phyloP scores from a whole-genome alignment of 2,797 vertebrate species.

The Epinephelus malabaricus region DNA sequence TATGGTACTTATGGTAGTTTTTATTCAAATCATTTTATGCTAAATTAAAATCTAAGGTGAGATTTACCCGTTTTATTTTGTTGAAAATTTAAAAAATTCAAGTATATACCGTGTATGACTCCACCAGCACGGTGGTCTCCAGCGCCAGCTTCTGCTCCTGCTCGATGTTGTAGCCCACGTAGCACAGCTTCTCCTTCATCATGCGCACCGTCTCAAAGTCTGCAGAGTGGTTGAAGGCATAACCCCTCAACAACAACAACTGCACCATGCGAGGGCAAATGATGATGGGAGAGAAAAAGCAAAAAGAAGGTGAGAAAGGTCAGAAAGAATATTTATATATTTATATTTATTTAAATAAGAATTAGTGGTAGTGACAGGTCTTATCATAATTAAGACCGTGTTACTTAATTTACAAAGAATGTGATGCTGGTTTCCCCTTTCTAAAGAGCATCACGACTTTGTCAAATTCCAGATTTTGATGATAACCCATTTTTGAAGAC shows the following conservation, averaged over 20 bases:
- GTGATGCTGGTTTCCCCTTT: too few relatives aligned
- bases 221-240: conserved; percentile 90
- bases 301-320: neutral
- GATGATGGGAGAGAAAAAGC: neutral
- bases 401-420: neutral
- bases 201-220: conserved; percentile 91
- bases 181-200: conserved; percentile 91
- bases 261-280: conserved; percentile 40
- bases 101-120: conserved; percentile 85
- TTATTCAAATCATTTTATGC: neutral
- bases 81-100: neutral
- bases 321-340: neutral
- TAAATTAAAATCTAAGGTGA: too few relatives aligned
- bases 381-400: neutral
- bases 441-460: neutral
- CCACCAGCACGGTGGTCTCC: conserved; percentile 90
- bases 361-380: neutral
- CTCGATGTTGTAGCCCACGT: conserved; percentile 91
- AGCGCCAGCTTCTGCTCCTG: conserved; percentile 89
- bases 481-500: neutral
- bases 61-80: neutral
- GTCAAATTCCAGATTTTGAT: neutral
- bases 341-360: too few relatives aligned
- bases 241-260: conserved; percentile 88
- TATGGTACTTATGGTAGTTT: neutral